Conservation (phyloP, 2,888 invertebrate genomes). For the Actias luna region DNA sequence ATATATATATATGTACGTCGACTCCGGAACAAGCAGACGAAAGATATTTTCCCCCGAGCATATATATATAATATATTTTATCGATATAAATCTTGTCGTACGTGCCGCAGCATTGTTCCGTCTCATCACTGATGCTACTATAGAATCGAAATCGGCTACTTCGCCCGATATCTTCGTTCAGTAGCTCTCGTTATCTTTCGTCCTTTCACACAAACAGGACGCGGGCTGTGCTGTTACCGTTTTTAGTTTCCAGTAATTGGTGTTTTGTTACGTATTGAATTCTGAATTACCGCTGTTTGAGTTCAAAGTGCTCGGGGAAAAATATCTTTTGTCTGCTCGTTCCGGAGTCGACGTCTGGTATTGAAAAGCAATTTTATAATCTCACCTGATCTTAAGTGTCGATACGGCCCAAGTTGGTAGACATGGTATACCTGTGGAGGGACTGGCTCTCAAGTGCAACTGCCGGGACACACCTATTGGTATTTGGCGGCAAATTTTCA, state of each 20-base stretch:
- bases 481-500: no score
- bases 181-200: slow-evolving; percentile 7
- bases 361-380: background rate
- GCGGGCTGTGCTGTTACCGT: background rate
- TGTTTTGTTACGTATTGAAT: slow-evolving; percentile 1
- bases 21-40: no score
- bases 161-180: slow-evolving; percentile 5
- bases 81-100: no score
- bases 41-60: no score
- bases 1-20: no score
- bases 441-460: no score
- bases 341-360: background rate
- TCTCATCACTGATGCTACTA: slow-evolving; percentile 13
- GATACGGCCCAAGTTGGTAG: no score
- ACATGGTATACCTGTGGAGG: no score
- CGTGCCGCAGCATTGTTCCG: background rate
- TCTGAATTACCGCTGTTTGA: background rate
- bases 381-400: no score
- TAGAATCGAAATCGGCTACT: slow-evolving; percentile 11
- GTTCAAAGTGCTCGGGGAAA: background rate
- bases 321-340: background rate
- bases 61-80: background rate
- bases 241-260: background rate
- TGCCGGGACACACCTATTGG: no score
- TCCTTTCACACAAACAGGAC: slow-evolving; percentile 7